A percentile compares a stretch with the other conserved stretches of the same genome.
phyloP scores from a whole-genome alignment of 2,888 invertebrate genomes.

The Cantharis nigra region DNA sequence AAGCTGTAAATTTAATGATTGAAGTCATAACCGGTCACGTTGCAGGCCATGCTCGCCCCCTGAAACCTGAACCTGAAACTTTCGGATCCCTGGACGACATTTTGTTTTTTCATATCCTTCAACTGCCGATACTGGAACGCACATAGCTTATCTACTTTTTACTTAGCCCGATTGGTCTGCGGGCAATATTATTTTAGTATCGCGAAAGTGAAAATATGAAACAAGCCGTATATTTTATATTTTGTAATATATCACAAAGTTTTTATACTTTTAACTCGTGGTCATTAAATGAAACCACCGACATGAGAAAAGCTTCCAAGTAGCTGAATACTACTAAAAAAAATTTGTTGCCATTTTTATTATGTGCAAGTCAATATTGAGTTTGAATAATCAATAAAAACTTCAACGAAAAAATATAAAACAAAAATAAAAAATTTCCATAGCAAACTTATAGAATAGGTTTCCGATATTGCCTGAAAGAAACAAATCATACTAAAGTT shows the following conservation, averaged over 20 bases:
- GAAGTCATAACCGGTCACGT: too few relatives aligned
- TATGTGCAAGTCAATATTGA: not conserved
- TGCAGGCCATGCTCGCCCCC: too few relatives aligned
- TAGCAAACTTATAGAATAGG: not conserved
- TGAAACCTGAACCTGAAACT: too few relatives aligned
- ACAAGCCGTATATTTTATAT: not conserved
- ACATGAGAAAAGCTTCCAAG: not conserved
- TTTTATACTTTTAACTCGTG: not conserved
- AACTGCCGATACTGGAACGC: too few relatives aligned
- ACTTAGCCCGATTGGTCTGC: not conserved
- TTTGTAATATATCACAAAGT: not conserved
- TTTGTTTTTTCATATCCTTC: too few relatives aligned
- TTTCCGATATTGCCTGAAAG: not conserved
- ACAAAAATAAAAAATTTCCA: not conserved
- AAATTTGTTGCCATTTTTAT: not conserved
- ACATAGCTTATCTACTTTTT: not conserved
- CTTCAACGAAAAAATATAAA: not conserved
- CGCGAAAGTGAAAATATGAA: not conserved
- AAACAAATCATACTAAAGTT: not conserved
- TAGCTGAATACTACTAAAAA: not conserved
- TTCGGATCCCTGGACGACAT: too few relatives aligned
- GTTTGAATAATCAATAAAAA: not conserved
- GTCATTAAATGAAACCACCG: not conserved
- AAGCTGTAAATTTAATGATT: too few relatives aligned
- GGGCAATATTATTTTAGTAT: not conserved